A percentile compares a stretch with the other conserved stretches of the same genome.
Evolutionary conservation across 2,113 vertebrate genomes (phyloP).

Genomic region (Xiphophorus couchianus): DNA sequence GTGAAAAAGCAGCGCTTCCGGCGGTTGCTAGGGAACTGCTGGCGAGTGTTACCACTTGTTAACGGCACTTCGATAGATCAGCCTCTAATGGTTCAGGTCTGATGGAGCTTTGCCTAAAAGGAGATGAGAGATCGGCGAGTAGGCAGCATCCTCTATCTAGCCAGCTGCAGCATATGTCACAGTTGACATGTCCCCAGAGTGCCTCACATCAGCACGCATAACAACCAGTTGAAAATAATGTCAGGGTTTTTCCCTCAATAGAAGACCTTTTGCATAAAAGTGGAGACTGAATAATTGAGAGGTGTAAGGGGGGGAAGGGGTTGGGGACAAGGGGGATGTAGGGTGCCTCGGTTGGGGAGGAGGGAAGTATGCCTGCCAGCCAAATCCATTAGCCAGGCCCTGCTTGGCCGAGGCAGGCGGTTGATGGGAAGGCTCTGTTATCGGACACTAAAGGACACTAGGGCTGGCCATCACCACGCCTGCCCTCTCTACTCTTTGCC

Average conservation of each 20-base stretch:
- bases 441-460: constrained; percentile 82
- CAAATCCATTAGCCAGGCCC: constrained; percentile 82
- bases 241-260: constrained; percentile 67
- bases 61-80: constrained; percentile 77
- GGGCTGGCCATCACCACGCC: constrained; percentile 66
- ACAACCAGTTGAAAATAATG: constrained; percentile 71
- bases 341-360: constrained; percentile 73
- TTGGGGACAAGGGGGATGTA: constrained; percentile 56
- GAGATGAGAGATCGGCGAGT: constrained; percentile 78
- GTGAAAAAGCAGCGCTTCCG: constrained; percentile 74
- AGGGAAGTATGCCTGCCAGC: constrained; percentile 83
- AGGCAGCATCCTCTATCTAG: constrained; percentile 70
- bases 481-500: constrained; percentile 65
- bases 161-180: constrained; percentile 76
- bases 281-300: constrained; percentile 82
- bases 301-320: constrained; percentile 76
- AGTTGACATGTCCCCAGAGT: constrained; percentile 72
- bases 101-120: constrained; percentile 79
- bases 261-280: constrained; percentile 82
- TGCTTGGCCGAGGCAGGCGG: constrained; percentile 67
- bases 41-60: constrained; percentile 80
- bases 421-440: constrained; percentile 77
- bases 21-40: constrained; percentile 86
- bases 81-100: constrained; percentile 80
- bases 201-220: constrained; percentile 76